These are phyloP conservation scores for Madoqua kirkii DNA, from an alignment of 2,113 vertebrate species.

Conservation along the genomic window DNA sequence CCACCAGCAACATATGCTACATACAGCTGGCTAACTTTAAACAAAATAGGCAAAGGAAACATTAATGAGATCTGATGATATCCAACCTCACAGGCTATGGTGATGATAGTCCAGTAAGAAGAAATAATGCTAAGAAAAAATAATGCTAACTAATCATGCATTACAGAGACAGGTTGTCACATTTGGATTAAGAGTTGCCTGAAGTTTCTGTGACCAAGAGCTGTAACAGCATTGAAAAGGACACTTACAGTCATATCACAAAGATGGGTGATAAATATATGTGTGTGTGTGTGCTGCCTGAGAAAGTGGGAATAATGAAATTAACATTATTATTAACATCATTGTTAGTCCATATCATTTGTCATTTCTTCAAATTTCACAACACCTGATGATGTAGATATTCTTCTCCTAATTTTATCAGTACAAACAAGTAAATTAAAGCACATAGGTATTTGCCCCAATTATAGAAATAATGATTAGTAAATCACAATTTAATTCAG, in stretches of 20 bases:
- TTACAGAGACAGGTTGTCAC: background rate
- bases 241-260: background rate
- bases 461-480: background rate
- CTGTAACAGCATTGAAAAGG: background rate
- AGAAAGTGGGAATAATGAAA: background rate
- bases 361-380: background rate
- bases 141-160: background rate
- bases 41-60: background rate
- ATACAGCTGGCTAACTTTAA: background rate
- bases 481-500: background rate
- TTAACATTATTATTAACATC: background rate
- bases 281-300: background rate
- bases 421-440: slow-evolving; percentile 26
- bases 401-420: background rate
- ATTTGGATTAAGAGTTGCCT: background rate
- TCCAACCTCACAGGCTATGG: background rate
- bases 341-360: background rate
- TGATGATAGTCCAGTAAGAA: background rate
- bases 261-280: background rate
- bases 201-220: background rate
- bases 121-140: background rate
- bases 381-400: background rate
- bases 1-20: background rate
- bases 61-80: background rate
- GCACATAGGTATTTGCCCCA: background rate